Percentiles rank a stretch among this genome's conserved stretches.
Evolutionary conservation across 1,140 invertebrate genomes (phyloP).

Genomic region (Triops cancriformis): DNA sequence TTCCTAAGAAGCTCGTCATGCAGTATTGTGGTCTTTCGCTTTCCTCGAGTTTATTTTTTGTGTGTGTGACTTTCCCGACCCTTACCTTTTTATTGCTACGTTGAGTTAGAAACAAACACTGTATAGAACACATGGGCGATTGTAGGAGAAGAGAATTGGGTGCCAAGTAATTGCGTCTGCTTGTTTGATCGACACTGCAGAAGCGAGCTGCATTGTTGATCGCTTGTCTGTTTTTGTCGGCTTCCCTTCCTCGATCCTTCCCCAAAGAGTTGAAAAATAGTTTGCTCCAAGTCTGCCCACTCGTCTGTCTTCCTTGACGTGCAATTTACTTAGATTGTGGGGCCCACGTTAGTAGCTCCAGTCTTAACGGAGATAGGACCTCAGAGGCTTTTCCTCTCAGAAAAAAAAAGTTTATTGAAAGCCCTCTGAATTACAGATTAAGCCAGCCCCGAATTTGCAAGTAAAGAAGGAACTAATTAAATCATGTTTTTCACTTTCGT

Average conservation of each 20-base stretch:
- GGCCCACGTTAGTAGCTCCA: background rate
- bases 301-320: conserved; percentile 9
- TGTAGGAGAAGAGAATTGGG: background rate
- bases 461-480: no score
- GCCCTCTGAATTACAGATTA: background rate
- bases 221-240: background rate
- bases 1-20: background rate
- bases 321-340: background rate
- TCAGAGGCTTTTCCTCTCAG: background rate
- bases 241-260: background rate
- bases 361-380: background rate
- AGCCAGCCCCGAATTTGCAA: background rate
- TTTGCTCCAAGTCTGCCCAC: background rate
- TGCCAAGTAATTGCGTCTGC: conserved; percentile 8
- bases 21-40: background rate
- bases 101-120: background rate
- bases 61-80: background rate
- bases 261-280: background rate
- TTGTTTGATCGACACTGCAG: conserved; percentile 13
- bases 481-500: no score
- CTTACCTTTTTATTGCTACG: background rate
- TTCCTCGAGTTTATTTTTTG: background rate
- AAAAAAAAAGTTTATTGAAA: conserved; percentile 1
- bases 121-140: background rate
- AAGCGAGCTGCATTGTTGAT: conserved; percentile 13